phyloP scores from a whole-genome alignment of 2,888 invertebrate genomes.

The Pandemis cinnamomeana region DNA sequence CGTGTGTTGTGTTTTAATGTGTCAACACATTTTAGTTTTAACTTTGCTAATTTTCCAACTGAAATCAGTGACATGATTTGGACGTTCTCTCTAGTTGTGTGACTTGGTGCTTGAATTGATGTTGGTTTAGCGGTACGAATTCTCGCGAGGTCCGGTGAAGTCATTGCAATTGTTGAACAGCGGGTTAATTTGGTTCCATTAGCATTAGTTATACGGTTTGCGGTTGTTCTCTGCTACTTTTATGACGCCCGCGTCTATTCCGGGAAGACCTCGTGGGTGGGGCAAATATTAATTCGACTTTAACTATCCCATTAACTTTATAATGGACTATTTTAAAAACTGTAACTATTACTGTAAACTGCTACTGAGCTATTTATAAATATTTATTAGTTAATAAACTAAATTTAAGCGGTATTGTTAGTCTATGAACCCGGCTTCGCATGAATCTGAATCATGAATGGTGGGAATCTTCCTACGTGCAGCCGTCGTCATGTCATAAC shows the following conservation, averaged over 20 bases:
- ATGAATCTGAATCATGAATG: constrained; percentile 26
- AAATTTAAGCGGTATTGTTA: constrained; percentile 20
- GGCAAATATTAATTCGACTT: constrained; percentile 61
- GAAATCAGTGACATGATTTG: constrained; percentile 23
- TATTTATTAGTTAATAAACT: constrained; percentile 41
- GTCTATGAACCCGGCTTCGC: constrained; percentile 15
- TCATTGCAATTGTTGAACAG: constrained; percentile 55
- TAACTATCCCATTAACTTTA: constrained; percentile 66
- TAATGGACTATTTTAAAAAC: constrained; percentile 56
- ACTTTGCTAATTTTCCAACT: constrained; percentile 33
- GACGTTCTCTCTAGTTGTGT: constrained; percentile 42
- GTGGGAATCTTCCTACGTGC: constrained; percentile 3
- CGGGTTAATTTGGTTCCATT: constrained; percentile 69
- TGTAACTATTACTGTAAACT: constrained; percentile 47
- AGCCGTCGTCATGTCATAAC: constrained; percentile 5
- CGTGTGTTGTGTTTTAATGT: constrained; percentile 56
- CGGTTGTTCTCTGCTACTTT: constrained; percentile 66
- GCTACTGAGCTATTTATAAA: constrained; percentile 49
- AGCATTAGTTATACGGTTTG: constrained; percentile 63
- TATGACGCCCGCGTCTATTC: constrained; percentile 72
- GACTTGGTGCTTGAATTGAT: constrained; percentile 35
- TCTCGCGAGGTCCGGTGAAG: constrained; percentile 36
- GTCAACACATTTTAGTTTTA: constrained; percentile 57
- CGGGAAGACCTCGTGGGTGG: constrained; percentile 69
- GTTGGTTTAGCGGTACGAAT: constrained; percentile 40